These are phyloP conservation scores for Quiscalus mexicanus DNA, from an alignment of 2,113 vertebrate genomes.

Conservation along the genomic window DNA sequence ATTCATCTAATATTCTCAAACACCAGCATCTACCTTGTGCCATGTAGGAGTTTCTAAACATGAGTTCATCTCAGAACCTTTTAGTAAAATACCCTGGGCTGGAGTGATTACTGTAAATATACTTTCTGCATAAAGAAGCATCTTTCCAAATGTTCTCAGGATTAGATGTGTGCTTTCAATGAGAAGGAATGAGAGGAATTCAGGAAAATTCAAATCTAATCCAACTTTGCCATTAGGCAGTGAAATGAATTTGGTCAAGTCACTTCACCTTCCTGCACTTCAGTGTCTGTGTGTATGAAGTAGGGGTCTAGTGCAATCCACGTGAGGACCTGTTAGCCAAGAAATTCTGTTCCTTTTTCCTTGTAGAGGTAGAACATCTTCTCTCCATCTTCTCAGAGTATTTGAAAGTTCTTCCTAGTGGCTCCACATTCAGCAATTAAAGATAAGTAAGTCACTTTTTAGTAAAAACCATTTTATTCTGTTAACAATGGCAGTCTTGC, in stretches of 20 bases:
- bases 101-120: not conserved
- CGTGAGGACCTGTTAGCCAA: not conserved
- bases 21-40: not conserved
- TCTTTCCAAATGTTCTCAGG: not conserved
- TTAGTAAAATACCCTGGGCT: not conserved
- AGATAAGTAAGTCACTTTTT: not conserved
- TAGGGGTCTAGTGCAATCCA: not conserved
- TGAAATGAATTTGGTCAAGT: not conserved
- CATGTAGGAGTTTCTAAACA: not conserved
- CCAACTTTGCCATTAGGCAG: not conserved
- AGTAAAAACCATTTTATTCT: not conserved
- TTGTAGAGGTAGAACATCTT: not conserved
- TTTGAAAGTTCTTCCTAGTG: not conserved
- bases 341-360: not conserved
- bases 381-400: not conserved
- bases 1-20: not conserved
- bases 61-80: not conserved
- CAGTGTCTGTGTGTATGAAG: not conserved
- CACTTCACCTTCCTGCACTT: not conserved
- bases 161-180: not conserved
- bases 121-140: not conserved
- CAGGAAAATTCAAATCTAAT: not conserved
- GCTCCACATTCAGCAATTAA: not conserved
- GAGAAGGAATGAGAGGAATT: not conserved
- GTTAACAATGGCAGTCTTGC: not conserved